Base-by-base conservation (phyloP, 1,140 invertebrate species). In the Arctopsyche grandis region DNA sequence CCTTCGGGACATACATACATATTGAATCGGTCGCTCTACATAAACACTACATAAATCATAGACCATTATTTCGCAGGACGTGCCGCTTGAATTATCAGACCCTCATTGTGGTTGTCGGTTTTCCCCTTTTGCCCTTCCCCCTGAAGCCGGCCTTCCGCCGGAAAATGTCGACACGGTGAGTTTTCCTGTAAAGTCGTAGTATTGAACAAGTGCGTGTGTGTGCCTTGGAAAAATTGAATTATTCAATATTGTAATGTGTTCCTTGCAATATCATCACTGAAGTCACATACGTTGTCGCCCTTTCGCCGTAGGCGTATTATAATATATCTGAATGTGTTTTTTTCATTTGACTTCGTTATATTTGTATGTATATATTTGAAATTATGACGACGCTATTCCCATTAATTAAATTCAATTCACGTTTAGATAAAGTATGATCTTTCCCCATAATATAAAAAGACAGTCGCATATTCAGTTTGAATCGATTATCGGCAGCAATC, bases 21-120 rank as follows among this genome's bases (percentile, higher is more conserved):
- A 52, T 52, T 52, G 48, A 52, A 52, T 52, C 48, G 48, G 10
- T 52, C 48, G 48, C 12, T 52, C 48, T 52, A 16, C 48, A 52
- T 52, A 52, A 52, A 52, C 48, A 52, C 48, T 4, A 52, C 48
- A 52, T 52, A 52, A 52, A 52, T 52, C 48, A 52, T 52, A 12
- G 48, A 16, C 48, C 48, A 52, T 52, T 52, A 52, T 52, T 52
- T 52, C 16, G 10, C 16, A 12, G 48, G 48, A 52, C 48, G 16
- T 52, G 48, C 48, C 16, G 10, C 16, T 52, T 10, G 48, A 52
- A 52, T 52, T 52, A 52, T 52, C 48, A 16, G 16, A 52, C 48
- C 48, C 16, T 38, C 29, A 38, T 38, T 38, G 29, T 38, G 29
- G 29, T 38, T 7, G 29, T 38, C 29, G 29, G 29, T 38, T 38